Conservation (phyloP, 2,888 invertebrate species). For the Pristionchus fissidentatus region DNA sequence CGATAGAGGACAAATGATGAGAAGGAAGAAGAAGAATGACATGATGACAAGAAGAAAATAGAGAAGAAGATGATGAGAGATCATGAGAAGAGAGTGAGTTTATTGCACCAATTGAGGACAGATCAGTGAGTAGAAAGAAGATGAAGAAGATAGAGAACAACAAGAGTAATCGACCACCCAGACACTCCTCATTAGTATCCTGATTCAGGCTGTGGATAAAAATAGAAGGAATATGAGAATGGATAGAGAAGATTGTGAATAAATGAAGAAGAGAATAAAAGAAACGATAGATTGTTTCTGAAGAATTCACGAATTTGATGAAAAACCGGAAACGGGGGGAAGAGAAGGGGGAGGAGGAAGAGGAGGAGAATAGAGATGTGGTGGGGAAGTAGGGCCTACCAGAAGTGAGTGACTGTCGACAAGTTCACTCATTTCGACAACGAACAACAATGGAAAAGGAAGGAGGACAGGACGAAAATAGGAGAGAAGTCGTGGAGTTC, state of each 20-base stretch:
- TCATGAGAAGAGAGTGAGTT: not conserved
- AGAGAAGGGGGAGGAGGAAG: conserved; percentile 37
- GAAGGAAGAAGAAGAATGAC: conserved; percentile 4
- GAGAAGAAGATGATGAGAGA: conserved; percentile 15
- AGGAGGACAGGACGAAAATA: conserved; percentile 29
- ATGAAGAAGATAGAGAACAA: not conserved
- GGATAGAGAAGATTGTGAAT: not conserved
- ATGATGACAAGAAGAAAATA: not conserved
- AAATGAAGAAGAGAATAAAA: conserved; percentile 11
- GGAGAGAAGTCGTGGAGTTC: conserved; percentile 1
- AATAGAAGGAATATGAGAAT: conserved; percentile 32
- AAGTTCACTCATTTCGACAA: not conserved
- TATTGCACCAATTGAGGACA: not conserved
- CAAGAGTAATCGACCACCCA: too few species aligned
- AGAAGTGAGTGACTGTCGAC: not conserved
- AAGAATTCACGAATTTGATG: conserved; percentile 18
- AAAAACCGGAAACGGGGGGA: conserved; percentile 14
- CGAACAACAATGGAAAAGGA: conserved; percentile 8
- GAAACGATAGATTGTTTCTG: conserved; percentile 17
- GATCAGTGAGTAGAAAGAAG: not conserved
- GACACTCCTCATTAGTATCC: too few species aligned
- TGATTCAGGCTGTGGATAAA: too few species aligned
- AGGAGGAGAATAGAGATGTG: conserved; percentile 3
- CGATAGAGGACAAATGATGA: not conserved
- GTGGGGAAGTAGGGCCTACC: not conserved